These are phyloP conservation scores for Leptogaster cylindrica DNA, from an alignment of 2,888 invertebrate species.

Conservation along the genomic window DNA sequence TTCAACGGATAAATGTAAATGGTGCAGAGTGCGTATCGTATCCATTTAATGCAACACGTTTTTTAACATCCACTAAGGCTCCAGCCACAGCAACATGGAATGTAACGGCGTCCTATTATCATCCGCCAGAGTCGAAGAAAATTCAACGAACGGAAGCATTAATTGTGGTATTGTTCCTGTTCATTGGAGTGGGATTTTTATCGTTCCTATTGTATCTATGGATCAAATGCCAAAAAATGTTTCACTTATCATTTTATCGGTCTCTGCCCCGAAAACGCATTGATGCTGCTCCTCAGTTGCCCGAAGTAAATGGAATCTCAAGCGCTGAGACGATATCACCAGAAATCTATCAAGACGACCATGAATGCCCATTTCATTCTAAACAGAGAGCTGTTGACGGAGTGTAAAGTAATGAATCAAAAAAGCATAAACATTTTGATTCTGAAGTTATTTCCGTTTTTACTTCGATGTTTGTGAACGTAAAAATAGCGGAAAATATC, in stretches of 20 bases:
- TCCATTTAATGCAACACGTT: slow-evolving; percentile 32
- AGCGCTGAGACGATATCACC: not conserved
- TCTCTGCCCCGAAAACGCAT: not conserved
- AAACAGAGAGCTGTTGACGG: too few relatives aligned
- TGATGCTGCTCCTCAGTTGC: slow-evolving; percentile 24
- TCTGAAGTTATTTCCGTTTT: too few relatives aligned
- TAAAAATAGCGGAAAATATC: too few relatives aligned
- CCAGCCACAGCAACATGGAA: not conserved
- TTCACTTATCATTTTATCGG: slow-evolving; percentile 33
- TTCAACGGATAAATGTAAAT: slow-evolving; percentile 59
- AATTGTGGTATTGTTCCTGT: slow-evolving; percentile 58
- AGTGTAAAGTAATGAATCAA: too few relatives aligned
- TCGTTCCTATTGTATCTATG: slow-evolving; percentile 58
- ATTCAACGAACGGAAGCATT: slow-evolving; percentile 57
- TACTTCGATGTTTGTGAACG: too few relatives aligned
- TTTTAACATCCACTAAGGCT: not conserved
- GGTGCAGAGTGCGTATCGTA: slow-evolving; percentile 56
- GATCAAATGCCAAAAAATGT: slow-evolving; percentile 55
- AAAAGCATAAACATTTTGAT: too few relatives aligned
- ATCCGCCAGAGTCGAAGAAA: slow-evolving; percentile 51
- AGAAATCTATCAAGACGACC: not conserved
- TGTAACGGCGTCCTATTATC: not conserved
- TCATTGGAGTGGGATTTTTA: slow-evolving; percentile 57
- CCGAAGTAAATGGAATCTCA: slow-evolving; percentile 11
- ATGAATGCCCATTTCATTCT: too few relatives aligned